Evolutionary conservation across 2,888 invertebrate species (phyloP).

Genomic region (Ommatoiulus sabulosus): DNA sequence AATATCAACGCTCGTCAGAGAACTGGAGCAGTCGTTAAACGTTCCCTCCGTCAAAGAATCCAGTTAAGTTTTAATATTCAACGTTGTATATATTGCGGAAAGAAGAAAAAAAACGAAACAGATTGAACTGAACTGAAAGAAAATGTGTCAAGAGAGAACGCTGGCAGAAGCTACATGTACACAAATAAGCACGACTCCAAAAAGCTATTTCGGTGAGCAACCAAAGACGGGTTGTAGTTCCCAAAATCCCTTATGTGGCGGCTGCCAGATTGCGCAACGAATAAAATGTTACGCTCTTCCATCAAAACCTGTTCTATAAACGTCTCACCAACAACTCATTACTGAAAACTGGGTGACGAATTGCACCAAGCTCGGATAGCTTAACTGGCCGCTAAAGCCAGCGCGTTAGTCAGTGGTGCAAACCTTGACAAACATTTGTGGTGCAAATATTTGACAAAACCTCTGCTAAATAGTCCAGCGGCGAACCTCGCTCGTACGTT

Average conservation of each 20-base stretch:
- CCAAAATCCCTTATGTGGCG: not conserved
- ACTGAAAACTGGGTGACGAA: not conserved
- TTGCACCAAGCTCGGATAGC: not conserved
- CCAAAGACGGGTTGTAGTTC: not conserved
- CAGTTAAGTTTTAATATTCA: not conserved
- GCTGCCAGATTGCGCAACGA: conserved; percentile 7
- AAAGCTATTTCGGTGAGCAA: not conserved
- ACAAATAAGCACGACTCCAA: not conserved
- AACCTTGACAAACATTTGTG: too few species aligned
- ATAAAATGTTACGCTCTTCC: not conserved
- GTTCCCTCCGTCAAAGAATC: not conserved
- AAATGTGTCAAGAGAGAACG: not conserved
- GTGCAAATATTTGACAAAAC: too few species aligned
- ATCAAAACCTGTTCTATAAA: not conserved
- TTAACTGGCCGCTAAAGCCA: not conserved
- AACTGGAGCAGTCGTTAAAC: not conserved
- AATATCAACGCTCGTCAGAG: not conserved
- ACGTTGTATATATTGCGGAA: not conserved
- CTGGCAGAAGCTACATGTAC: not conserved
- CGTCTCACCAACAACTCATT: too few species aligned
- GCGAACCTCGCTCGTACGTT: too few species aligned
- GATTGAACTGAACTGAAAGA: not conserved
- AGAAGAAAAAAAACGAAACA: not conserved
- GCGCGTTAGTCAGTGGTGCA: too few species aligned
- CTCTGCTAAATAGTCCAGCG: too few species aligned